Conservation (phyloP, 37 sponge, comb jelly and placozoan species). For the Tethya wilhelma region DNA sequence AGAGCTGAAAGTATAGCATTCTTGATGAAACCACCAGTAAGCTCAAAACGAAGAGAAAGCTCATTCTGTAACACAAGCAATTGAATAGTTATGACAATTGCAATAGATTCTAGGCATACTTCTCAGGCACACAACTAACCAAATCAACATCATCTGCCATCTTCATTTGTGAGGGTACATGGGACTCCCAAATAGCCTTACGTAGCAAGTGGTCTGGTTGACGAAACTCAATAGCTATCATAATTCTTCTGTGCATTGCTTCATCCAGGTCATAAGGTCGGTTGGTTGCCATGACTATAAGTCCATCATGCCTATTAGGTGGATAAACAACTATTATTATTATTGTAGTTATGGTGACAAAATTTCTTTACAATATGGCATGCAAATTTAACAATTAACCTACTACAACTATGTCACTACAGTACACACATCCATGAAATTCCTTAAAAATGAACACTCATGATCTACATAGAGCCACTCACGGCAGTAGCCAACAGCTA, state of each 20-base stretch:
- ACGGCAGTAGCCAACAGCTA: too few species aligned
- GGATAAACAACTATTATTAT: not conserved
- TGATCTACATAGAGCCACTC: too few species aligned
- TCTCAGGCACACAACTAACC: conserved; percentile 13
- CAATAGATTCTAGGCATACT: not conserved
- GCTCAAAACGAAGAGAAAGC: conserved; percentile 72
- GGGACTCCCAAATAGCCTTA: conserved; percentile 83
- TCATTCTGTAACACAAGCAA: conserved; percentile 36
- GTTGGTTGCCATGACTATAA: conserved; percentile 90
- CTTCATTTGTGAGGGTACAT: conserved; percentile 75
- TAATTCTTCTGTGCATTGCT: conserved; percentile 86
- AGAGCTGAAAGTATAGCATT: conserved; percentile 86
- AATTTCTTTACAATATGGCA: not conserved
- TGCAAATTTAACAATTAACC: too few species aligned
- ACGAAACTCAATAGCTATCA: conserved; percentile 87
- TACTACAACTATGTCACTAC: too few species aligned
- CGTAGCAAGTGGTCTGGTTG: conserved; percentile 88
- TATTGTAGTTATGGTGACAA: not conserved
- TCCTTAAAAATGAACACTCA: too few species aligned
- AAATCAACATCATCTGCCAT: conserved; percentile 76
- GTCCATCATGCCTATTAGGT: conserved; percentile 88
- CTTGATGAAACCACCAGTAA: conserved; percentile 89
- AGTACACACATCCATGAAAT: too few species aligned
- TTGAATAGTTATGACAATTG: not conserved
- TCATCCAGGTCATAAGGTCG: conserved; percentile 89